Evolutionary conservation across 2,888 invertebrate genomes (phyloP).

Genomic region (Plebejus argus): DNA sequence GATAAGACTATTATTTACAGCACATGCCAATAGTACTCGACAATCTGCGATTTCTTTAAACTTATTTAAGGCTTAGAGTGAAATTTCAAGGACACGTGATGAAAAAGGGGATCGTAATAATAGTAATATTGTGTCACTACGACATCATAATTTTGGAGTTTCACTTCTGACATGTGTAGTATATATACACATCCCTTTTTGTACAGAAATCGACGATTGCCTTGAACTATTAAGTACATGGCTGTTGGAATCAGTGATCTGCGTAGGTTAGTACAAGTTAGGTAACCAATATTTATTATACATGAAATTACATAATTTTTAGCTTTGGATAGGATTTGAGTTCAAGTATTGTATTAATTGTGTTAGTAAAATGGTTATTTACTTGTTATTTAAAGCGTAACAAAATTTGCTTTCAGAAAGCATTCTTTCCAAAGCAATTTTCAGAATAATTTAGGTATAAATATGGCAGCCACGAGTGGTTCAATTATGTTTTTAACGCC

Average conservation of each 20-base stretch:
- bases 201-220: not conserved
- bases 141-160: no score
- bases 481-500: not conserved
- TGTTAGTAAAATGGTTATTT: not conserved
- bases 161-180: no score
- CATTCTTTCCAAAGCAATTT: not conserved
- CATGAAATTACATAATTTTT: not conserved
- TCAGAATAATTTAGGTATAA: not conserved
- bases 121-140: no score
- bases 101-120: no score
- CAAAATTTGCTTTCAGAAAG: not conserved
- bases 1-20: conserved; percentile 46
- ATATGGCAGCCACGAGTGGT: not conserved
- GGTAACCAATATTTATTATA: conserved; percentile 32
- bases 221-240: not conserved
- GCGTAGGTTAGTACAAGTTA: conserved; percentile 23
- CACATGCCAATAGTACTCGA: not conserved
- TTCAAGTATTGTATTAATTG: not conserved
- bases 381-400: not conserved
- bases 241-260: conserved; percentile 25
- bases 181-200: no score
- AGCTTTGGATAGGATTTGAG: not conserved
- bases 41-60: not conserved
- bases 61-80: not conserved
- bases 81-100: not conserved